Evolutionary conservation across 2,113 vertebrate species (phyloP).

Genomic region (Malaclemys terrapin): DNA sequence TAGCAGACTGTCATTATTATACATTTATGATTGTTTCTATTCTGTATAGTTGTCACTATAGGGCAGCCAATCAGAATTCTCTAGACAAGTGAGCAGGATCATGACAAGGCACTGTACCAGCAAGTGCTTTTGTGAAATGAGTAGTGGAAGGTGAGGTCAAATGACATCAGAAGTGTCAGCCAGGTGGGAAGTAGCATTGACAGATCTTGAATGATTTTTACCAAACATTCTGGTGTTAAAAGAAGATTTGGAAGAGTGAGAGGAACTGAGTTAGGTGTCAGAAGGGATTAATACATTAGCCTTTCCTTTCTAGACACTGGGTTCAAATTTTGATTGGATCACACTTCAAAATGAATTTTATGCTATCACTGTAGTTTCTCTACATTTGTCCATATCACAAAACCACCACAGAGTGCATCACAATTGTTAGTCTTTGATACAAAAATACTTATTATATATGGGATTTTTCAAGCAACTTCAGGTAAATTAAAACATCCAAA

Average conservation of each 20-base stretch:
- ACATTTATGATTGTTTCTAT: not conserved
- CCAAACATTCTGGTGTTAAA: not conserved
- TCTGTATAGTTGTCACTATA: not conserved
- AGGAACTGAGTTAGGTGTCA: not conserved
- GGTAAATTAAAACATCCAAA: not conserved
- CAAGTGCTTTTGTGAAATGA: accelerated
- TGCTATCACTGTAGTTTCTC: not conserved
- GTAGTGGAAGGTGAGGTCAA: not conserved
- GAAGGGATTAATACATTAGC: not conserved
- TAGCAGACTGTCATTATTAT: accelerated
- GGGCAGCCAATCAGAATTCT: not conserved
- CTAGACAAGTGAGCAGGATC: not conserved
- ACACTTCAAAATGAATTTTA: conserved; percentile 7
- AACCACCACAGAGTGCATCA: not conserved
- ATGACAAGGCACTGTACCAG: not conserved
- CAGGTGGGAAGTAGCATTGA: not conserved
- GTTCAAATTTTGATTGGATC: not conserved
- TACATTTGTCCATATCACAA: not conserved
- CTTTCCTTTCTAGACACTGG: not conserved
- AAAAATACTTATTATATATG: accelerated
- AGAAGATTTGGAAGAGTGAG: not conserved
- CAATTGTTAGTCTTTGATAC: not conserved
- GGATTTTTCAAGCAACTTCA: not conserved
- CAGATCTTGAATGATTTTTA: not conserved
- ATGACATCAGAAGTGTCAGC: not conserved